Base-by-base conservation (phyloP, 2,888 invertebrate genomes). In the Carterocephalus palaemon region DNA sequence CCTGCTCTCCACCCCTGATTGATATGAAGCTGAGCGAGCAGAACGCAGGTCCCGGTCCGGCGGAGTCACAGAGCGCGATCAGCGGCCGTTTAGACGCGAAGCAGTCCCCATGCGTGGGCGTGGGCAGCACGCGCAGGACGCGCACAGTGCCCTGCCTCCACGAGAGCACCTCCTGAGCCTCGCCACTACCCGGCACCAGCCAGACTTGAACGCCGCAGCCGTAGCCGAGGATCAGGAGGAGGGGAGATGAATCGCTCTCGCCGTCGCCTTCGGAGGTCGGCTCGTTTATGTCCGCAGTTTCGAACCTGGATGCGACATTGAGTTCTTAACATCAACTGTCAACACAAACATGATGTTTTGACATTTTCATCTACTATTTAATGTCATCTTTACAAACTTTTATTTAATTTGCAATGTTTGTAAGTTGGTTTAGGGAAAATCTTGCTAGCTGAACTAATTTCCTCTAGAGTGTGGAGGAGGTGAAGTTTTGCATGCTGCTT, bases 121-220 rank as follows among this genome's bases (percentile, higher is more conserved):
- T 92, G 4, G 97, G 96, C 67, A 98, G 88, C 60, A 98, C 89
- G 73, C 94, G 91, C 54, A 98, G 88, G 42, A 59, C 96, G 90
- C 92, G 71, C 34, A 98, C 95, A 52, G 93, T 91, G 39, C 97
- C 97, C 77, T 98, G 97, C 38, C 97, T 90, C 92, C 97, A 96
- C 2, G 98, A 97, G 48, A 99, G 80, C 15, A 98, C 94, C 80
- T 98, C 98, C 49, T 94, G 93, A 1, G 98, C 98, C 72, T 98
- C 98, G 12, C 98, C 98, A 59, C 92, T 94, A 4, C 94, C 93
- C 8, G 93, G 92, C 50, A 96, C 90, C 40, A 93, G 89, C 96
- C 96, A 96, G 29, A 95, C 92, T 92, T 95, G 78, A 13, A 84
- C 82, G 17, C 75, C 85, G 0, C 85, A 70, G 13, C 86, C 86